A percentile compares a stretch with the other conserved stretches of the same genome.
These are phyloP conservation scores for Tuta absoluta DNA, from an alignment of 2,888 invertebrate species.

Conservation along the genomic window DNA sequence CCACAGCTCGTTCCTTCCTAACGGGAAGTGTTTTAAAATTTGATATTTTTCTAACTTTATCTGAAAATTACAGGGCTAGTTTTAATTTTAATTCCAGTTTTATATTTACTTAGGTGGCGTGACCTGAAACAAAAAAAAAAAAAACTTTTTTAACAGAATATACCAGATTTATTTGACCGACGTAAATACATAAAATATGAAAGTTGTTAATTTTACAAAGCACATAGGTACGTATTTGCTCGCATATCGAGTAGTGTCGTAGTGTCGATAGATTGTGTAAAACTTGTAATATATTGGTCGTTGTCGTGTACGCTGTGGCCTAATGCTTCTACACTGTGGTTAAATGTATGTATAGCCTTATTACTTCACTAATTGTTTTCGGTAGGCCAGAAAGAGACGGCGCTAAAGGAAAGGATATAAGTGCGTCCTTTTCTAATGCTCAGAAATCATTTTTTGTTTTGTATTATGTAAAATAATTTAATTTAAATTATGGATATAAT, in stretches of 20 bases:
- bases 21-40: neutral
- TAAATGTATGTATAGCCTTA: slow-evolving; percentile 18
- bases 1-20: too few relatives aligned
- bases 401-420: neutral
- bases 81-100: too few relatives aligned
- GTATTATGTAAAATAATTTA: slow-evolving; percentile 21
- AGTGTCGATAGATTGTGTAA: slow-evolving; percentile 26
- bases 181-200: too few relatives aligned
- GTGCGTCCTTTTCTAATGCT: slow-evolving; percentile 18
- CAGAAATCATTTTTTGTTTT: slow-evolving; percentile 5
- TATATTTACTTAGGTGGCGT: too few relatives aligned
- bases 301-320: slow-evolving; percentile 58
- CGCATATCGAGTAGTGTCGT: neutral
- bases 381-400: slow-evolving; percentile 14
- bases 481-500: slow-evolving; percentile 20
- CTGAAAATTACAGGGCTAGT: too few relatives aligned
- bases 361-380: slow-evolving; percentile 11
- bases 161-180: too few relatives aligned
- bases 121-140: too few relatives aligned
- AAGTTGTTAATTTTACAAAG: neutral
- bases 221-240: neutral
- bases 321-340: slow-evolving; percentile 49
- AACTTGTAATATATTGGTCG: slow-evolving; percentile 55
- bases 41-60: too few relatives aligned
- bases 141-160: too few relatives aligned